Base-by-base conservation (phyloP, 2,797 vertebrate species). In the Adrianichthys oophorus region DNA sequence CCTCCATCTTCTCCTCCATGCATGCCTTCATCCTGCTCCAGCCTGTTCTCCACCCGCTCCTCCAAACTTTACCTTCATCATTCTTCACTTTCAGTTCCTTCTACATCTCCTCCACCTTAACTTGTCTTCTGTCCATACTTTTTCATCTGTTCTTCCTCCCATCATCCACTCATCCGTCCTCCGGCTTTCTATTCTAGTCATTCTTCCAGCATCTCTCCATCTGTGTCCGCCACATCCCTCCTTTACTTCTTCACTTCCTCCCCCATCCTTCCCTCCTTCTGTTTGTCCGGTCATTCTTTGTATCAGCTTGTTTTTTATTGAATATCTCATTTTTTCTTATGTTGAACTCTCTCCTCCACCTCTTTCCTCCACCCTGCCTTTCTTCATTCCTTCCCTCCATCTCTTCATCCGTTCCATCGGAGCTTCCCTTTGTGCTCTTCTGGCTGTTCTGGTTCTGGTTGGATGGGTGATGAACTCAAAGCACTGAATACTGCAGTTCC, bases 1-100 rank as follows among this genome's bases (percentile, higher is more conserved):
- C 50, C 60, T 17, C 17, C 41, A 43, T 43, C 40, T 63, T 32
- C 50, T 1, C 24, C 40, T 57, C 42, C 19, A 26, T 42, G 41
- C 32, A 26, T 51, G 10, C 32, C 56, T n/a, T 37, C 48, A 51
- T 50, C 58, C 23, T 37, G 32, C 21, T 51, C 32, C 65, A 56
- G 41, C 58, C 7, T 41, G 19, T 21, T 3, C 19, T 21, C 19
- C 19, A 21, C 19, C 19, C 19, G 19, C 16, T 18, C 5, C 6
- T 0, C 4, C 17, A 19, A 41, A 5, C n/a, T 10, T 40, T 23
- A 10, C 12, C 26, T 16, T 4, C 21, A 21, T 49, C 16, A 4
- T 26, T 41, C 37, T 42, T 37, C 5, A 23, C 13, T 17, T 24
- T 24, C 13, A 24, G 14, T 48, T 42, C 19, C n/a, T 8, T 47